Evolutionary conservation across 1,140 invertebrate species (phyloP).

Genomic region (Drosophila pruinosa): DNA sequence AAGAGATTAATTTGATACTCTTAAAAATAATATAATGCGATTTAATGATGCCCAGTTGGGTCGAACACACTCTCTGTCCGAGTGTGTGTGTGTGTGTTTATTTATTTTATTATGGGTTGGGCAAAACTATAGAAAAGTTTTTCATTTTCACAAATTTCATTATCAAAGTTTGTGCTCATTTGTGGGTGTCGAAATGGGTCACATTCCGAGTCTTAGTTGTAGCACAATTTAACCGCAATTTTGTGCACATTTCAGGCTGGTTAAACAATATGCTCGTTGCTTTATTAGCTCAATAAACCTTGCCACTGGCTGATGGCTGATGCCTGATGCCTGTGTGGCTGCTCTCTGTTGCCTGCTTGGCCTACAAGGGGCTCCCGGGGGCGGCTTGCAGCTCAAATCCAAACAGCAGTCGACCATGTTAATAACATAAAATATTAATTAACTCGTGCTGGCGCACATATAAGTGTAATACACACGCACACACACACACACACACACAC

Average conservation of each 20-base stretch:
- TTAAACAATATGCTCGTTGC: slow-evolving; percentile 62
- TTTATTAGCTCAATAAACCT: slow-evolving; percentile 70
- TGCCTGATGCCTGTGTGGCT: neutral
- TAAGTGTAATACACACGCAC: slow-evolving; percentile 6
- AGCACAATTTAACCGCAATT: slow-evolving; percentile 58
- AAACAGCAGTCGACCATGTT: slow-evolving; percentile 51
- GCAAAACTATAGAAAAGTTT: slow-evolving; percentile 35
- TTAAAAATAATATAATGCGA: slow-evolving; percentile 12
- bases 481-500: neutral
- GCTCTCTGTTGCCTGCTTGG: neutral
- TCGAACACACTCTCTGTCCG: neutral
- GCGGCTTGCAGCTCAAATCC: slow-evolving; percentile 18
- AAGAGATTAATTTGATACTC: slow-evolving; percentile 21
- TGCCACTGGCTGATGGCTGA: neutral
- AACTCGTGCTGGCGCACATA: slow-evolving; percentile 47
- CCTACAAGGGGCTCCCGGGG: slow-evolving; percentile 3
- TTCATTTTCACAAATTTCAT: slow-evolving; percentile 41
- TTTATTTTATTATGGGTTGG: neutral
- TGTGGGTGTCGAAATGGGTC: slow-evolving; percentile 23
- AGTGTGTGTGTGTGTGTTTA: neutral
- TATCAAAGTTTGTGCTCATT: slow-evolving; percentile 30
- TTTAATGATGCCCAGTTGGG: slow-evolving; percentile 2
- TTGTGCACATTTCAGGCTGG: slow-evolving; percentile 65
- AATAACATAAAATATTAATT: slow-evolving; percentile 81
- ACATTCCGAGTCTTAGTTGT: slow-evolving; percentile 8